phyloP scores from a whole-genome alignment of 2,888 invertebrate species.

The Atrina japonica region DNA sequence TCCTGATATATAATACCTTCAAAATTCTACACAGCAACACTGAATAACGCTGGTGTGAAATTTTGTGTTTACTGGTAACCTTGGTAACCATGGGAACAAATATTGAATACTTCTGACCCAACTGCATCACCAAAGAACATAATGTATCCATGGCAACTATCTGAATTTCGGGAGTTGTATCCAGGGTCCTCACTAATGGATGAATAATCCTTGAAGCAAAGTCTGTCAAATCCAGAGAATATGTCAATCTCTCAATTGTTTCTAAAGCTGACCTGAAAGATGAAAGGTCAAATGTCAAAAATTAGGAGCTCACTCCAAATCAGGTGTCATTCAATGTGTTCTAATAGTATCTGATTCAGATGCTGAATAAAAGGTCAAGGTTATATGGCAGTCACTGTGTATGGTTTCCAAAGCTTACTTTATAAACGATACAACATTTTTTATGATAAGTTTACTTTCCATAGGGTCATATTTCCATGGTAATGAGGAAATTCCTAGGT shows the following conservation, averaged over 20 bases:
- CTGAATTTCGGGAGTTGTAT: slow-evolving; percentile 87
- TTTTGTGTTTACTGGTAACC: slow-evolving; percentile 81
- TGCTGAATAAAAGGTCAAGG: not conserved
- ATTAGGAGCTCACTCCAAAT: not conserved
- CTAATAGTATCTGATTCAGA: not conserved
- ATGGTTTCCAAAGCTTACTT: too few relatives aligned
- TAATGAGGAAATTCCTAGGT: too few relatives aligned
- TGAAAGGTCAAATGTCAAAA: not conserved
- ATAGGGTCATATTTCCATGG: too few relatives aligned
- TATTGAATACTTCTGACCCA: slow-evolving; percentile 94
- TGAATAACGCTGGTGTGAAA: slow-evolving; percentile 88
- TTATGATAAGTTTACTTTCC: too few relatives aligned
- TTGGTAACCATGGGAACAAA: slow-evolving; percentile 96
- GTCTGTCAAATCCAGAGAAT: slow-evolving; percentile 94
- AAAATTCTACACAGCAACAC: slow-evolving; percentile 83
- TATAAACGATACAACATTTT: too few relatives aligned
- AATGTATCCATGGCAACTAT: slow-evolving; percentile 93
- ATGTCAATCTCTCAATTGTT: slow-evolving; percentile 94
- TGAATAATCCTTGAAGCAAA: slow-evolving; percentile 96
- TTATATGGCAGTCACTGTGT: too few relatives aligned
- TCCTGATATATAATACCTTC: slow-evolving; percentile 70
- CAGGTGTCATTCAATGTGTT: not conserved
- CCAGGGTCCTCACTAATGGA: slow-evolving; percentile 92
- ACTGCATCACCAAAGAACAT: slow-evolving; percentile 91
- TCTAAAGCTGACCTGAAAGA: slow-evolving; percentile 82